Evolutionary conservation across 2,888 invertebrate species (phyloP).

Genomic region (Ophioninae sp.): DNA sequence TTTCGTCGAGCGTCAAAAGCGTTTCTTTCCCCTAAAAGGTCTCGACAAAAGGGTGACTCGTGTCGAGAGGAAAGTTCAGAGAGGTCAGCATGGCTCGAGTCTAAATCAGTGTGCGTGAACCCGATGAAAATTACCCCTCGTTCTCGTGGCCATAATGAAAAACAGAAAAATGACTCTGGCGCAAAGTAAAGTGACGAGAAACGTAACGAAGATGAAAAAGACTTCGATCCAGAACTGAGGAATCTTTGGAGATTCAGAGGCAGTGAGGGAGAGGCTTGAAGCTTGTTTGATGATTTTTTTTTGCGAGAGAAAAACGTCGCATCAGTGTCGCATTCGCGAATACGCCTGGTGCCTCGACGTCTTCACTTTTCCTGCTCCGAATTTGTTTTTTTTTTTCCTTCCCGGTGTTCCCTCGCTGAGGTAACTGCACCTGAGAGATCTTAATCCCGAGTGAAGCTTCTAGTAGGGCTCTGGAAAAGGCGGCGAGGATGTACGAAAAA

Average conservation of each 20-base stretch:
- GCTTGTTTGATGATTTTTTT: slow-evolving; percentile 38
- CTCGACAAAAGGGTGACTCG: slow-evolving; percentile 24
- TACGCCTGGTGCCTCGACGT: slow-evolving; percentile 26
- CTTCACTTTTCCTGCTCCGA: slow-evolving; percentile 32
- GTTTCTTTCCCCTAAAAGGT: slow-evolving; percentile 19
- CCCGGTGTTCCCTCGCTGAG: slow-evolving; percentile 44
- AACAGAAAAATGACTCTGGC: slow-evolving; percentile 25
- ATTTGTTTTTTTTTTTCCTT: slow-evolving; percentile 50
- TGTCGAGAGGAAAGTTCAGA: slow-evolving; percentile 18
- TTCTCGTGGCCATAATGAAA: slow-evolving; percentile 47
- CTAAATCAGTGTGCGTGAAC: slow-evolving; percentile 30
- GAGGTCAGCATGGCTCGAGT: not conserved
- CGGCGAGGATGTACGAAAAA: not conserved
- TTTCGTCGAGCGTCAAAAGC: slow-evolving; percentile 39
- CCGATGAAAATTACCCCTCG: slow-evolving; percentile 49
- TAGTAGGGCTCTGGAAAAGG: not conserved
- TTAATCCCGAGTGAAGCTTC: slow-evolving; percentile 24
- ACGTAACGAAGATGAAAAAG: slow-evolving; percentile 17
- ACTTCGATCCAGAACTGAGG: slow-evolving; percentile 12
- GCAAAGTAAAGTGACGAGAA: slow-evolving; percentile 23
- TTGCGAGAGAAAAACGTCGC: slow-evolving; percentile 28
- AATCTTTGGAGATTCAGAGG: slow-evolving; percentile 21
- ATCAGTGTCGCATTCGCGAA: slow-evolving; percentile 36
- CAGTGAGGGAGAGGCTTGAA: slow-evolving; percentile 27
- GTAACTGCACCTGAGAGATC: slow-evolving; percentile 33